Evolutionary conservation across 2,888 invertebrate species (phyloP), one percentile per base, ranked within the genome.

Genomic region (Notodonta ziczac): DNA sequence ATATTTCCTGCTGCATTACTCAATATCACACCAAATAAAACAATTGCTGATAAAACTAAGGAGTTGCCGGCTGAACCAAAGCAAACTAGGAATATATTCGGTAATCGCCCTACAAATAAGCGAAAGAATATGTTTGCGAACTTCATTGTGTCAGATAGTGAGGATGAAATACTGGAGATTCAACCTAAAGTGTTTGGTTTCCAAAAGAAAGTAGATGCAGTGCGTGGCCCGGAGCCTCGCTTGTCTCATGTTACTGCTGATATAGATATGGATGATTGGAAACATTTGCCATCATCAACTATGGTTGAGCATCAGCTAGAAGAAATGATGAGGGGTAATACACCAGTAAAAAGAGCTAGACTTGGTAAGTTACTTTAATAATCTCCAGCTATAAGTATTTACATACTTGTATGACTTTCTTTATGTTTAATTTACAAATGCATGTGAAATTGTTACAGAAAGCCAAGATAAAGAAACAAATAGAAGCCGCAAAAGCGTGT

Each of bases 231-330:
- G 4, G 40, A 2, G 13, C 50, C 8, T 13, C 16, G 78, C 0
- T 72, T 82, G 2, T 85, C 87, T 6, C 89, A 85, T 72, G 67
- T 86, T 16, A 84, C 85, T 56, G 84, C 81, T 56, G 91, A 92
- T 64, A 81, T 87, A 59, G 93, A 93, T 80, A 81, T 91, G 71
- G 91, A 91, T 64, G 89, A 89, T 48, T 91, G 91, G 89, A 85
- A 81, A 59, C 78, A 83, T 13, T 67, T 94, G 9, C 91, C 93
- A 39, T 94, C 93, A 32, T 94, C 94, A 8, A 94, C 94, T 46
- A 88, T 93, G 90, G 82, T 93, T 59, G 93, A 88, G 40, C 81
- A 85, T 61, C 86, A 89, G 66, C 62, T 86, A 7, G 83, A 89
- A 72, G 79, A 78, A 9, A 76, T 77, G 60, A 68, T 77, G 24